Evolutionary conservation across 2,797 vertebrate species (phyloP).

Genomic region (Phalloptychus januarius): DNA sequence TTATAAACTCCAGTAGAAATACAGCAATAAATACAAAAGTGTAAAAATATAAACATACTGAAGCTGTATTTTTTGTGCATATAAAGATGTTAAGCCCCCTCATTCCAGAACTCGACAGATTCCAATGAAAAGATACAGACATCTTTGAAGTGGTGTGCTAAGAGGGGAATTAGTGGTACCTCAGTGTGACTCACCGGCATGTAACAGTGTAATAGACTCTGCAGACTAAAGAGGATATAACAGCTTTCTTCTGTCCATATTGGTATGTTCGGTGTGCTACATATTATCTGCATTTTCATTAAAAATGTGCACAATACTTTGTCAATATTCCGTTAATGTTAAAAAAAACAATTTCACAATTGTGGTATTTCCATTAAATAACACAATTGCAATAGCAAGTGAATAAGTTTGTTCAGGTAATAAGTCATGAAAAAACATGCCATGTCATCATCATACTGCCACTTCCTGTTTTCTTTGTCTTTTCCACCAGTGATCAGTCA

Average conservation of each 20-base stretch:
- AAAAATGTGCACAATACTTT: no score
- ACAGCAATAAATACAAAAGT: slow-evolving; percentile 25
- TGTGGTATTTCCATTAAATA: no score
- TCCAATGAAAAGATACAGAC: slow-evolving; percentile 54
- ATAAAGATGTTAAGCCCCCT: slow-evolving; percentile 42
- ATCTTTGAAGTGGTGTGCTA: slow-evolving; percentile 77
- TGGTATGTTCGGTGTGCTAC: background rate
- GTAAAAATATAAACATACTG: slow-evolving; percentile 16
- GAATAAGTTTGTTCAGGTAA: no score
- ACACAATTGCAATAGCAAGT: no score
- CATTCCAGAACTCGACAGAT: slow-evolving; percentile 37
- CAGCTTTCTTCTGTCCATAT: slow-evolving; percentile 59
- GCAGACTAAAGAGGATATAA: slow-evolving; percentile 62
- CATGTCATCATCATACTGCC: no score
- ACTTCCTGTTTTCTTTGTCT: no score
- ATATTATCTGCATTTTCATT: background rate
- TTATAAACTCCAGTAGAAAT: background rate
- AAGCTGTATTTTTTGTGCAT: slow-evolving; percentile 32
- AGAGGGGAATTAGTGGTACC: slow-evolving; percentile 62
- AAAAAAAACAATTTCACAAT: no score
- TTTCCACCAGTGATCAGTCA: no score
- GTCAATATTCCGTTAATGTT: no score
- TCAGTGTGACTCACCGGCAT: slow-evolving; percentile 66
- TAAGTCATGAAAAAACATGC: no score
- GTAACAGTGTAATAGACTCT: slow-evolving; percentile 59